Evolutionary conservation across 2,113 vertebrate genomes (phyloP), one percentile per base, ranked within the genome.

Genomic region (Phylloscopus whistleri): DNA sequence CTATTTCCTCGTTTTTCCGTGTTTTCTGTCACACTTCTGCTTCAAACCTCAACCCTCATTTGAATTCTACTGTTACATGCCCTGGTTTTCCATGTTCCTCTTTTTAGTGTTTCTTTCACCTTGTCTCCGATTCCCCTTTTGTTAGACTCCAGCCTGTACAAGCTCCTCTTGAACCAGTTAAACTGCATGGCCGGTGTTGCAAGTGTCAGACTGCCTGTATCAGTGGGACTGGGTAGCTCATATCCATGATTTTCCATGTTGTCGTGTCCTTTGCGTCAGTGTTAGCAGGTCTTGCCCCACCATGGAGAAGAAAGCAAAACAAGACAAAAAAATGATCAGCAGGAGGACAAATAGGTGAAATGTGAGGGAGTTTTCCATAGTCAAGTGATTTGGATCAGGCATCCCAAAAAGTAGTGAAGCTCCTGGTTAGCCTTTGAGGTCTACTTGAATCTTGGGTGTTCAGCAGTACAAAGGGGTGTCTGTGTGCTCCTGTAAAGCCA

Each of bases 51-150:
- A 70, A 81, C 68, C 9, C 9, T 70, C 64, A 46, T 86, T 94
- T 74, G 46, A 77, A 55, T 88, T 92, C 46, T 81, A 8, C 64
- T 59, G 60, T 93, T 83, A 64, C 81, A 78, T 11, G 2, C 77
- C 43, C 23, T 93, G 56, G 24, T 91, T 94, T 91, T 89, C 60
- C 77, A 60, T 89, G 53, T 89, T 87, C 17, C n/a, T 87, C 90
- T 87, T 90, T 68, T 69, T 62, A 93, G 62, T 94, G 73, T 94
- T 91, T 72, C 46, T 81, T 76, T 94, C 89, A 72, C 66, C 23
- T 66, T 90, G 88, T 94, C 83, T 93, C 77, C 87, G 87, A 41
- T 58, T 87, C 20, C 20, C 24, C 44, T 73, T 94, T 86, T 84
- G 90, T 95, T 90, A 51, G 55, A 63, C 59, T 83, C 26, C 43